These are phyloP conservation scores for Ptilorrhoa leucosticta DNA, from an alignment of 2,113 vertebrate genomes.

Conservation along the genomic window DNA sequence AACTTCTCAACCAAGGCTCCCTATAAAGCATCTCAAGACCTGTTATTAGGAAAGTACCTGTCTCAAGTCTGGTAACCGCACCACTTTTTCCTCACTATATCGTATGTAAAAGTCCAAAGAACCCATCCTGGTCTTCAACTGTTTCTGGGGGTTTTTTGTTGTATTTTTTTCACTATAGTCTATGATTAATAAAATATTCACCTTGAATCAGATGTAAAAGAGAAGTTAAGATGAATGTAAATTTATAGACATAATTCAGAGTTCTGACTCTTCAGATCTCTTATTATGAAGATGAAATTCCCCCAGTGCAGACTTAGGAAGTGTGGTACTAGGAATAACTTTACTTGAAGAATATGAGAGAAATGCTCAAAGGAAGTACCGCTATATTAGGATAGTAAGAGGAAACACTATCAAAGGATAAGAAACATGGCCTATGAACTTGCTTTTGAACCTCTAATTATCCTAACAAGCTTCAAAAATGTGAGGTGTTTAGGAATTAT, in stretches of 20 bases:
- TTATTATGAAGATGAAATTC: not conserved
- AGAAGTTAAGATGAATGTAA: not conserved
- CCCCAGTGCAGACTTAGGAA: not conserved
- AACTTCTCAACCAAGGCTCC: not conserved
- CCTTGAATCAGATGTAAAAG: not conserved
- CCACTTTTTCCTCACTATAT: not conserved
- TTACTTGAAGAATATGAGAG: not conserved
- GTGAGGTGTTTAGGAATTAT: rapidly evolving
- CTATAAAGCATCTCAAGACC: not conserved
- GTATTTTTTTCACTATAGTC: not conserved
- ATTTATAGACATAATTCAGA: not conserved
- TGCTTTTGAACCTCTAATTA: not conserved
- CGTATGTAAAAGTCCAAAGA: not conserved
- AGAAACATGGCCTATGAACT: not conserved
- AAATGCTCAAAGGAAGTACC: not conserved
- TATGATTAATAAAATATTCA: not conserved
- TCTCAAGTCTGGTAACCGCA: not conserved
- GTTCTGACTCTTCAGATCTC: not conserved
- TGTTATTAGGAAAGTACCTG: not conserved
- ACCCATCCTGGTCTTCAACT: not conserved
- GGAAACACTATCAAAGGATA: not conserved
- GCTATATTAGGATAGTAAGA: not conserved
- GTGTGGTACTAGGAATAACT: not conserved
- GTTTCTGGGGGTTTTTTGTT: not conserved
- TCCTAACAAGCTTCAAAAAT: not conserved